phyloP scores from a whole-genome alignment of 2,113 vertebrate species.

The Zapus hudsonius region DNA sequence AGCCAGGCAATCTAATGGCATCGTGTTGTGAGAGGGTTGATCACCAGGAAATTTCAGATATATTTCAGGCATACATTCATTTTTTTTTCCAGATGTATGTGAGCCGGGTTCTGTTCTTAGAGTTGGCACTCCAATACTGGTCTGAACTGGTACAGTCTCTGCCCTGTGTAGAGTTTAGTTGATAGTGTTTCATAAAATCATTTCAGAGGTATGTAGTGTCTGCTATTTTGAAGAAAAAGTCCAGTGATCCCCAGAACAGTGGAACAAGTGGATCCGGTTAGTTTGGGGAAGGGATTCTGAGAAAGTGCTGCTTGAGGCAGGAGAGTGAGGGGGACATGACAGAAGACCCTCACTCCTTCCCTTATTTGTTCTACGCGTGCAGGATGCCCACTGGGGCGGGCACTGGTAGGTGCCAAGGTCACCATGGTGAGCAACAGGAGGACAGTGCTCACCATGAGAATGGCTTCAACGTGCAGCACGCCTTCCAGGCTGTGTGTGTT shows the following conservation, averaged over 20 bases:
- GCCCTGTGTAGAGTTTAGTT: background rate
- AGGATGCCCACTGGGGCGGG: background rate
- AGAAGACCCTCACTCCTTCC: background rate
- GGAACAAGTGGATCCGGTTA: background rate
- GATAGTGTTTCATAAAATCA: background rate
- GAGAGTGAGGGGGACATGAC: background rate
- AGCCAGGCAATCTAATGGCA: background rate
- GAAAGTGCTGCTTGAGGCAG: background rate
- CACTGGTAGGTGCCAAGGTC: background rate
- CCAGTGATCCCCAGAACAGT: background rate
- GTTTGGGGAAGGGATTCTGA: conserved; percentile 13
- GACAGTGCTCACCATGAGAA: background rate
- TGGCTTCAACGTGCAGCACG: background rate
- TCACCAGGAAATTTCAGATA: background rate
- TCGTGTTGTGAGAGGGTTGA: background rate
- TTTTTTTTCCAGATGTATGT: background rate
- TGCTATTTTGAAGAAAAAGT: conserved; percentile 34
- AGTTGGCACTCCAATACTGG: background rate
- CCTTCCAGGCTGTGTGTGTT: background rate
- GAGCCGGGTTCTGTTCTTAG: background rate
- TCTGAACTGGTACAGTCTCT: background rate
- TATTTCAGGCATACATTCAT: background rate
- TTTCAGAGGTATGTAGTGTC: background rate
- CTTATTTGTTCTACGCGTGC: background rate
- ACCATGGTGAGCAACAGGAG: background rate